Base-by-base conservation (phyloP, 2,113 vertebrate genomes). In the Eulemur rufifrons region DNA sequence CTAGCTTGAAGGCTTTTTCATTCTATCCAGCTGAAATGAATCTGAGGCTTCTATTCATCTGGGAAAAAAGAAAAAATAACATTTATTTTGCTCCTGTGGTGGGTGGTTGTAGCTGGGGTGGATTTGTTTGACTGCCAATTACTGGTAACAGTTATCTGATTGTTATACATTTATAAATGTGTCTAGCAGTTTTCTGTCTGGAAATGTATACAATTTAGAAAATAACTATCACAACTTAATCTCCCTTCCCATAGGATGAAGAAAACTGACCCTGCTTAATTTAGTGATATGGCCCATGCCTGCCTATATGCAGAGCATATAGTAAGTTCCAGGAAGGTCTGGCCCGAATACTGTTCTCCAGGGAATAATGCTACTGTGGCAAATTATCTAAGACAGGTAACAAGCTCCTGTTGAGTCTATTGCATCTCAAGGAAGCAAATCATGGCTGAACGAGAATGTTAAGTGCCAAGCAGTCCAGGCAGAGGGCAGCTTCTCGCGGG, bases 101-200 rank as follows among this genome's bases (percentile, higher is more conserved):
- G 97, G 98, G 97, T 73, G 89, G 95, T 45, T 81, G 39, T 37
- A 94, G 84, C 89, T 59, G 66, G 91, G 78, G 80, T 18, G 54
- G 89, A 95, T 96, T 71, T 91, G 93, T 94, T 81, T 96, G 84
- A 91, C 96, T 97, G 97, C 95, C 98, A 98, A 96, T 97, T 97
- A 98, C 74, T 94, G 94, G 74, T 87, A 95, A 97, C 96, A 97
- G 91, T 96, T 95, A 93, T 96, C 91, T 93, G 95, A 96, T 96
- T 98, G 96, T 96, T 93, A 96, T 39, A 97, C 52, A 86, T 78
- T 96, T 89, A 87, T 91, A 96, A 95, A 86, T 78, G 86, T 59
- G 91, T 95, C 93, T 96, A 89, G 94, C 91, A 93, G 45, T n/a
- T 27, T 73, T 96, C 95, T 91, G 64, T 71, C 82, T 95, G 32